A percentile compares a stretch with the other conserved stretches of the same genome.
Conservation (phyloP, 2,113 vertebrate genomes). For the Electrona antarctica region DNA sequence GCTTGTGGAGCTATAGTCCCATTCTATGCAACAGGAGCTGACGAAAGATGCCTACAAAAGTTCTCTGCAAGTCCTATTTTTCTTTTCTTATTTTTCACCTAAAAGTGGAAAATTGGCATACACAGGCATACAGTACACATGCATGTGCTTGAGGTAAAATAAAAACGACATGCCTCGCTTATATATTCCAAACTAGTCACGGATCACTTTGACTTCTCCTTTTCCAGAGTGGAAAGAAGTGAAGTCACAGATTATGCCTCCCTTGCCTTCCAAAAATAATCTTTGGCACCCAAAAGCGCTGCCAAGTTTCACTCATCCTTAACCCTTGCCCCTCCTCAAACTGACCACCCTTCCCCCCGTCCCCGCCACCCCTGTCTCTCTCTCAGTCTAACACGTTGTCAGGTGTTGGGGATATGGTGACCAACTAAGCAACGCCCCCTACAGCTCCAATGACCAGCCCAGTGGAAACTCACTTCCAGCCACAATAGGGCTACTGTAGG, state of each 20-base stretch:
- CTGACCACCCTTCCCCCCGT: slow-evolving; percentile 8
- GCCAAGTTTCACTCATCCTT: slow-evolving; percentile 41
- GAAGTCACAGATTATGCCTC: slow-evolving; percentile 59
- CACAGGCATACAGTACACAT: slow-evolving; percentile 16
- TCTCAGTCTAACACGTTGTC: slow-evolving; percentile 6
- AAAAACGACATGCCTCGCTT: slow-evolving; percentile 51
- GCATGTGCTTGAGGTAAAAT: slow-evolving; percentile 46
- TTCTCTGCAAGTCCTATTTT: neutral
- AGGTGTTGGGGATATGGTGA: neutral
- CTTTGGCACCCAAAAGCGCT: slow-evolving; percentile 28
- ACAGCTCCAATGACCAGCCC: slow-evolving; percentile 35
- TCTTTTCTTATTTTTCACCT: neutral
- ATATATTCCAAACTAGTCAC: slow-evolving; percentile 61
- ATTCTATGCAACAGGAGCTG: neutral
- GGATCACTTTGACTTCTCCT: slow-evolving; percentile 63
- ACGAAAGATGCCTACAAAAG: neutral
- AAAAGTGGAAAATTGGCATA: neutral
- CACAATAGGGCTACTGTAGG: too few relatives aligned
- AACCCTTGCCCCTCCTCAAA: too few relatives aligned
- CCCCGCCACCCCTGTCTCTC: slow-evolving; percentile 15
- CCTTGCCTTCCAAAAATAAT: slow-evolving; percentile 52
- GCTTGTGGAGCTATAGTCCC: neutral
- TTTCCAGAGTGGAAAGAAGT: slow-evolving; percentile 81
- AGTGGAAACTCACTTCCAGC: neutral
- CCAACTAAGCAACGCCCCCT: slow-evolving; percentile 28